Conservation (phyloP, 2,797 vertebrate species). For the Falco cherrug region DNA sequence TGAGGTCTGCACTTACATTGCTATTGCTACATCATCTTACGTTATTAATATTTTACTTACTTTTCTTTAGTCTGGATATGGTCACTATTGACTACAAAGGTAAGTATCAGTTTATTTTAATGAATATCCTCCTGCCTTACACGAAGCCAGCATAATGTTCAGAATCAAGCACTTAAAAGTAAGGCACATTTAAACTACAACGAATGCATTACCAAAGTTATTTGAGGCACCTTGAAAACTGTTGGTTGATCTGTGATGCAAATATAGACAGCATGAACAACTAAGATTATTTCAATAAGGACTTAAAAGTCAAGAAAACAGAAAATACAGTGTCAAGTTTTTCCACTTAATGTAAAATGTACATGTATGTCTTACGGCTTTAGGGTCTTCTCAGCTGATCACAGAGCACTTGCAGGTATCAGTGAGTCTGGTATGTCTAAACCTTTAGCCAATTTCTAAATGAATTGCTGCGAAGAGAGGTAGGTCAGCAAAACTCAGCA, state of each 20-base stretch:
- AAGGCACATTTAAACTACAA: background rate
- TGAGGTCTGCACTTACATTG: background rate
- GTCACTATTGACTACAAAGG: background rate
- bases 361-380: background rate
- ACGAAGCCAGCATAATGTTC: background rate
- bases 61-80: background rate
- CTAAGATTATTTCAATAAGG: background rate
- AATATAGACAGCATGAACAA: background rate
- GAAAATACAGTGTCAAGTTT: background rate
- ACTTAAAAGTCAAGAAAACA: background rate
- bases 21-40: background rate
- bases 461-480: background rate
- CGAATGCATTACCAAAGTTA: background rate
- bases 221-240: background rate
- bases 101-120: background rate
- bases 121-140: background rate
- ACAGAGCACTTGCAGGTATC: background rate
- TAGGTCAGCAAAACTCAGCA: background rate
- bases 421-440: background rate
- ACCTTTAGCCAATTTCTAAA: background rate
- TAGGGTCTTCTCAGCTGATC: background rate
- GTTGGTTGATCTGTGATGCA: background rate
- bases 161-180: background rate
- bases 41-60: background rate
- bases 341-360: background rate